Evolutionary conservation across 2,113 vertebrate genomes (phyloP).

Genomic region (Panthera tigris): DNA sequence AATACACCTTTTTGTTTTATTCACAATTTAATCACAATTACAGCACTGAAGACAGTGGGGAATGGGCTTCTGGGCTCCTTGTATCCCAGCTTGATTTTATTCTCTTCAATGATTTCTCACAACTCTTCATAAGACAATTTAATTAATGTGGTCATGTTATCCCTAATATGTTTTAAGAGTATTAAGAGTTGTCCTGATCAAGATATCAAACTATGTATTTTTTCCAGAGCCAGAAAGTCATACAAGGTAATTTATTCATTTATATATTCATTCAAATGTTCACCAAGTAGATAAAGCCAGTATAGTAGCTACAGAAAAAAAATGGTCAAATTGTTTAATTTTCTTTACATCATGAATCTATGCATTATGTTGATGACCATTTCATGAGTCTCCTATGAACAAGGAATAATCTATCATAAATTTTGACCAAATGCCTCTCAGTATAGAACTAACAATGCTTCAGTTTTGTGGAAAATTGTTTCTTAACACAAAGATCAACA

Average conservation of each 20-base stretch:
- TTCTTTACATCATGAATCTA: background rate
- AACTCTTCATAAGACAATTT: background rate
- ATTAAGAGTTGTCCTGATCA: background rate
- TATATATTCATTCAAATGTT: background rate
- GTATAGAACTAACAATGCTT: background rate
- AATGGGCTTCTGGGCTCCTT: background rate
- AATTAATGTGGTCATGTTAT: background rate
- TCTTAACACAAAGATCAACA: background rate
- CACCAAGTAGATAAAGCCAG: background rate
- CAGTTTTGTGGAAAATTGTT: background rate
- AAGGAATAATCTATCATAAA: background rate
- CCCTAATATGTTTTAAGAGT: background rate
- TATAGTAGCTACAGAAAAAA: background rate
- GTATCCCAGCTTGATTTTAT: background rate
- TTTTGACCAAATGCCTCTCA: background rate
- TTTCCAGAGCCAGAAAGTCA: background rate
- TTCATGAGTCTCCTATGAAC: background rate
- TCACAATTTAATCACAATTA: background rate
- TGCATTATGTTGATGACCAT: background rate
- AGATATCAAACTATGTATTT: background rate
- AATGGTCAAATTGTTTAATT: background rate
- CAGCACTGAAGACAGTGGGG: background rate
- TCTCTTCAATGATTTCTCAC: background rate
- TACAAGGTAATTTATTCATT: background rate
- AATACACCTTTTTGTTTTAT: background rate